Base-by-base conservation (phyloP, 2,113 vertebrate genomes). In the Chloropsis cyanopogon region DNA sequence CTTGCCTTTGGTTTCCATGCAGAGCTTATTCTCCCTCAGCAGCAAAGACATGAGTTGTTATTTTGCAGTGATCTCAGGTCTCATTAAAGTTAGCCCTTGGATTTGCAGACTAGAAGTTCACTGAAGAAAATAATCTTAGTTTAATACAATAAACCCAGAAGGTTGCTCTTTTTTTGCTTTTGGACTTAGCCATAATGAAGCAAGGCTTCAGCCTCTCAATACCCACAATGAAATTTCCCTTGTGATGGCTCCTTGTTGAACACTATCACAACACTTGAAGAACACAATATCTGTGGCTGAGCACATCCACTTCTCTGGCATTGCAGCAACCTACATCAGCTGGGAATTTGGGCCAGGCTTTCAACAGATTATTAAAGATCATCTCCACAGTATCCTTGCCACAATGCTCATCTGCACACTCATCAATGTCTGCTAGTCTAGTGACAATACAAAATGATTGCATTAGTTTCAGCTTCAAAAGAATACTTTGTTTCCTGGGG, bases 1-100 rank as follows among this genome's bases (percentile, higher is more conserved):
- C 90, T 31, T 86, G 84, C 83, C 69, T 94, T 88, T 84, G 64
- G 88, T 94, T 96, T 93, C 92, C 72, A 90, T 76, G 92, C 52
- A 94, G 69, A 83, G 52, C 53, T 88, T 83, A 71, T 42, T 82
- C 54, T 95, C 80, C 53, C 76, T 88, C 70, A 61, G 66, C 80
- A 93, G 87, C 80, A 88, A 49, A 88, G 37, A 70, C 37, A 4
- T 1, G 14, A 90, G 61, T 21, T 73, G 73, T 64, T 94, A 70
- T 63, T 90, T 87, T 57, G 35, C 54, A 88, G 54, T 47, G 50
- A 92, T 88, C 61, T 90, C 49, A 68, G 47, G 31, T 73, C 82
- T 39, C 47, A 39, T 22, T 64, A 80, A 91, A 95, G 33, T 35
- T 54, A 83, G 29, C 47, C 41, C 26, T 86, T 1, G 2, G 66